Percentiles rank a stretch among this genome's conserved stretches.
phyloP scores from a whole-genome alignment of 2,888 invertebrate genomes.

The Tridacna gigas region DNA sequence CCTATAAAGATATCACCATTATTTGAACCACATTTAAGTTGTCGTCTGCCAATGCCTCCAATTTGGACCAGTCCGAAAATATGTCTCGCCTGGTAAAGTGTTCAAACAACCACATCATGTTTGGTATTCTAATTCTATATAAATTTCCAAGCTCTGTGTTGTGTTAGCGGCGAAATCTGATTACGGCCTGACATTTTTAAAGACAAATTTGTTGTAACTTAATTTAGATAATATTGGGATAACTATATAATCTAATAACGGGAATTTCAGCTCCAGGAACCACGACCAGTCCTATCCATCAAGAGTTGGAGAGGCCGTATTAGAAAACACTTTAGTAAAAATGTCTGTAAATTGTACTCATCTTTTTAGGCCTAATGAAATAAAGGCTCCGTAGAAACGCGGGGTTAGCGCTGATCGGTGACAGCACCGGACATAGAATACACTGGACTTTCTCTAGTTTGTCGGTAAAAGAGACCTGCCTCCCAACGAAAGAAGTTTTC shows the following conservation, averaged over 20 bases:
- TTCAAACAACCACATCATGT: slow-evolving; percentile 8
- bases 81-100: too few species aligned
- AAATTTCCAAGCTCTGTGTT: slow-evolving; percentile 60
- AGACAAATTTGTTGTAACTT: slow-evolving; percentile 68
- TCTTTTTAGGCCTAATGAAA: slow-evolving; percentile 2
- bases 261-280: slow-evolving; percentile 50
- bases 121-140: slow-evolving; percentile 60
- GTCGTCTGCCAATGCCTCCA: too few species aligned
- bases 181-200: slow-evolving; percentile 66
- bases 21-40: too few species aligned
- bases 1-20: too few species aligned
- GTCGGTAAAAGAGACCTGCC: background rate
- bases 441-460: background rate
- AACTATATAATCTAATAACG: slow-evolving; percentile 63
- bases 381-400: background rate
- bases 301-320: slow-evolving; percentile 39
- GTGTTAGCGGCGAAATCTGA: slow-evolving; percentile 60
- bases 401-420: background rate
- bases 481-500: too few species aligned
- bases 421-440: background rate
- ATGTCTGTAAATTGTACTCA: slow-evolving; percentile 41
- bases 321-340: slow-evolving; percentile 54
- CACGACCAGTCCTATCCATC: slow-evolving; percentile 47
- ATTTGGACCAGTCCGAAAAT: too few species aligned
- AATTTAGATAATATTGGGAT: slow-evolving; percentile 67